Conservation (phyloP, 2,797 vertebrate genomes). For the Esox lucius region DNA sequence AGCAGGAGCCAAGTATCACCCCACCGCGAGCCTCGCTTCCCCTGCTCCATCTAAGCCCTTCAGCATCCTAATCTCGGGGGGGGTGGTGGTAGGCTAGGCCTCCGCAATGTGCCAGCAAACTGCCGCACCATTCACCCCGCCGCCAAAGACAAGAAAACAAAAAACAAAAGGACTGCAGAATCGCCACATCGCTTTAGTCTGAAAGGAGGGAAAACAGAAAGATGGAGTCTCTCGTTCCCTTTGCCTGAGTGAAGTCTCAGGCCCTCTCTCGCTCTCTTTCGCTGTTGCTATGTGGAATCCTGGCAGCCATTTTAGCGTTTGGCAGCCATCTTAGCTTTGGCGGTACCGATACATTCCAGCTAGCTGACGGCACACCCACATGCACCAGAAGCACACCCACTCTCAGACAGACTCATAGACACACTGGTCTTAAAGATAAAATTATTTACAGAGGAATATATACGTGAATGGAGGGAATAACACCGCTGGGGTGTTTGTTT, state of each 20-base stretch:
- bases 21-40: neutral
- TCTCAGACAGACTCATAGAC: conserved; percentile 33
- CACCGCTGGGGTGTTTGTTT: conserved; percentile 40
- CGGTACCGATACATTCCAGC: conserved; percentile 65
- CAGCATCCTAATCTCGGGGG: conserved; percentile 36
- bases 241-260: neutral
- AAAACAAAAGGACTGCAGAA: conserved; percentile 47
- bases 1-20: conserved; percentile 44
- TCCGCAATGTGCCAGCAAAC: conserved; percentile 49
- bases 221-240: conserved; percentile 36
- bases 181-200: conserved; percentile 40
- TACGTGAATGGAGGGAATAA: conserved; percentile 35
- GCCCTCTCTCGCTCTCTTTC: conserved; percentile 42
- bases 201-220: conserved; percentile 21
- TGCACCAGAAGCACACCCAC: conserved; percentile 27
- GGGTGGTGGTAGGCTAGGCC: conserved; percentile 32
- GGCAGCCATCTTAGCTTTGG: conserved; percentile 84
- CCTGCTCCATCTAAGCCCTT: conserved; percentile 4
- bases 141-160: conserved; percentile 53
- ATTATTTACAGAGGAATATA: conserved; percentile 53
- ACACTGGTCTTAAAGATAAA: conserved; percentile 61
- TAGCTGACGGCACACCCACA: conserved; percentile 63
- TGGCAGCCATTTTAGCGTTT: conserved; percentile 85
- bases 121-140: conserved; percentile 45
- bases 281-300: conserved; percentile 77